Evolutionary conservation across 2,797 vertebrate genomes (phyloP).

Genomic region (Chrysocyon brachyurus): DNA sequence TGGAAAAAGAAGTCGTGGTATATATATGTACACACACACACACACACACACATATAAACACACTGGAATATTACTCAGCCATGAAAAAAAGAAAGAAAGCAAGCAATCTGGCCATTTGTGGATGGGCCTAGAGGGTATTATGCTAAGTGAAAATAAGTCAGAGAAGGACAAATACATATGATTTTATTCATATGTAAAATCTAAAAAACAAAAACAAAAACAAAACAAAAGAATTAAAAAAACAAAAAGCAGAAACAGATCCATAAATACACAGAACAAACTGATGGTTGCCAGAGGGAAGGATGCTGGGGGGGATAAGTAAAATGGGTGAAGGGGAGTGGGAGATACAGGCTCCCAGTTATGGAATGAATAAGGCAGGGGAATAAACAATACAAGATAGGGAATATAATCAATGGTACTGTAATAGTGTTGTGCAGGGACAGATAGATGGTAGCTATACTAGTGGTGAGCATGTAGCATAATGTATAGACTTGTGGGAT

Average conservation of each 20-base stretch:
- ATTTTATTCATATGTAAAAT: not conserved
- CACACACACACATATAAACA: fast-evolving
- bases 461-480: not conserved
- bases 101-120: not conserved
- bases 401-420: not conserved
- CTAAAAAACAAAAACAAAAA: not conserved
- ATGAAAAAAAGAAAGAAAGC: not conserved
- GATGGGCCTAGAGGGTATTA: not conserved
- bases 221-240: not conserved
- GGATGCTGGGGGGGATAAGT: not conserved
- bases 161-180: not conserved
- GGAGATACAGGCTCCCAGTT: not conserved
- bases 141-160: not conserved
- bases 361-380: not conserved
- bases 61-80: not conserved
- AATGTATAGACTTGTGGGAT: not conserved
- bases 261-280: not conserved
- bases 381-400: not conserved
- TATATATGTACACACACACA: not conserved
- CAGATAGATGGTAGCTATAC: not conserved
- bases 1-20: not conserved
- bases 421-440: not conserved
- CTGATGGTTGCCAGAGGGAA: not conserved
- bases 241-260: not conserved
- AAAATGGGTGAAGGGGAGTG: not conserved